phyloP scores from a whole-genome alignment of 2,888 invertebrate genomes.

The Tipula vernalis region DNA sequence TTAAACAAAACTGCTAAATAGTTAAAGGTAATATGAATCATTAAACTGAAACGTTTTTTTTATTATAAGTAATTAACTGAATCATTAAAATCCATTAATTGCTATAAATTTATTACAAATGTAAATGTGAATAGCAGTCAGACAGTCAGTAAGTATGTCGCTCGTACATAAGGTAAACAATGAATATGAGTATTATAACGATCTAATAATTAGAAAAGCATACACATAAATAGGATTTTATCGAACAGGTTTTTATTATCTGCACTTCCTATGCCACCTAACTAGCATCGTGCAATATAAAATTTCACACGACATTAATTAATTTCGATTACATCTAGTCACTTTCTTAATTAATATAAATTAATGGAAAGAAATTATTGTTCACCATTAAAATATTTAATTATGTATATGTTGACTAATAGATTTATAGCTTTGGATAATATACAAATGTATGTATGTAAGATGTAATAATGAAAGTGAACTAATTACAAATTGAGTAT shows the following conservation, averaged over 20 bases:
- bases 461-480: background rate
- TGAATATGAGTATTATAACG: background rate
- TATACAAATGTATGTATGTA: background rate
- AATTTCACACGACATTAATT: background rate
- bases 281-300: background rate
- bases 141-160: background rate
- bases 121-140: background rate
- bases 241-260: background rate
- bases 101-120: background rate
- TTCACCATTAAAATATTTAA: background rate
- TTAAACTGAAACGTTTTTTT: background rate
- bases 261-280: background rate
- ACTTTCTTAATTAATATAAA: background rate
- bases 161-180: background rate
- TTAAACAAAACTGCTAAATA: background rate
- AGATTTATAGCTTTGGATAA: background rate
- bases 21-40: background rate
- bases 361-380: background rate
- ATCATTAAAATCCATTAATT: background rate
- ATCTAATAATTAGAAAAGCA: background rate
- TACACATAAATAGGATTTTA: background rate
- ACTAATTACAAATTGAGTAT: background rate
- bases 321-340: background rate
- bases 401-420: background rate
- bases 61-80: background rate